Evolutionary conservation across 2,888 invertebrate species (phyloP).

Genomic region (Pegoplata infirma): DNA sequence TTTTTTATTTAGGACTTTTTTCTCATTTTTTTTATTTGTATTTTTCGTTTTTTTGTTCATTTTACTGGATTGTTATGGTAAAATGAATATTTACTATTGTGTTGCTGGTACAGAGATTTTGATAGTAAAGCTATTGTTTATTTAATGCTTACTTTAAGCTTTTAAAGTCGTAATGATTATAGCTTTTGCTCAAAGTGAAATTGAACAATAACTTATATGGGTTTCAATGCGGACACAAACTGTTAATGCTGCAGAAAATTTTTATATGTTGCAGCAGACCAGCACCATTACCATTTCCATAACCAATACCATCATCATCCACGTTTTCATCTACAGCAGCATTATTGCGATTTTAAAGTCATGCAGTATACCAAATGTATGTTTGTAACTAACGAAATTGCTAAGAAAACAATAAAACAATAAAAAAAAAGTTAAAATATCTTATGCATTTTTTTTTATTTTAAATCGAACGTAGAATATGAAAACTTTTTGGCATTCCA

Average conservation of each 20-base stretch:
- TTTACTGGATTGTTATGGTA: background rate
- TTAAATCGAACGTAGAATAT: background rate
- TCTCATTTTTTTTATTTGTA: too few relatives aligned
- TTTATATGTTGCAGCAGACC: constrained; percentile 3
- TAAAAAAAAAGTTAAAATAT: constrained; percentile 3
- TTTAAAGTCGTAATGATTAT: constrained; percentile 41
- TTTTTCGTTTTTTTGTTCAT: too few relatives aligned
- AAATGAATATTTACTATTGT: constrained; percentile 13
- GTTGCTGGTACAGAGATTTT: constrained; percentile 3
- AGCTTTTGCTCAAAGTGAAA: constrained; percentile 37
- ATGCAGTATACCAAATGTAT: background rate
- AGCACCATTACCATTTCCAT: background rate
- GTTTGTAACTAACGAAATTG: background rate
- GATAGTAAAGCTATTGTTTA: constrained; percentile 31
- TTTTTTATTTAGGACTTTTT: too few relatives aligned
- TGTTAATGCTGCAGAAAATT: constrained; percentile 34
- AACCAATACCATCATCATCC: too few relatives aligned
- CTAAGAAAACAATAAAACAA: constrained; percentile 17
- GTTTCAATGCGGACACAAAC: constrained; percentile 23
- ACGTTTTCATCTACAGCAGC: too few relatives aligned
- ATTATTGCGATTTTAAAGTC: background rate
- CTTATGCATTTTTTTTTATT: background rate
- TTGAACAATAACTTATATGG: constrained; percentile 38
- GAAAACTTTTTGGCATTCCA: constrained; percentile 18
- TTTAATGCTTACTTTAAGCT: constrained; percentile 41